A percentile compares a stretch with the other conserved stretches of the same genome.
Evolutionary conservation across 2,888 invertebrate species (phyloP).

Genomic region (Galerucella nymphaeae): DNA sequence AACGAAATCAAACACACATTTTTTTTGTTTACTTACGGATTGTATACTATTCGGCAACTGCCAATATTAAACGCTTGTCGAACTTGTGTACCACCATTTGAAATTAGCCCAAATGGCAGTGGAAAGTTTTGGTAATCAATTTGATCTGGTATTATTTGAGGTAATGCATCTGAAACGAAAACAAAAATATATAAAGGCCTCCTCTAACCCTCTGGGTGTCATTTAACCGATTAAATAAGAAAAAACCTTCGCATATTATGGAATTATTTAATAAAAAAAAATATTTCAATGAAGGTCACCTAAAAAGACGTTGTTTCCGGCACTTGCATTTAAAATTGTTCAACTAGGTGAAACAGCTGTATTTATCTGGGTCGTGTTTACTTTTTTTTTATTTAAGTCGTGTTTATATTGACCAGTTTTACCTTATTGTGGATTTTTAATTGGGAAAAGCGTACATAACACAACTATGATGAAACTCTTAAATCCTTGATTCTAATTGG

Average conservation of each 20-base stretch:
- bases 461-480: neutral
- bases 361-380: neutral
- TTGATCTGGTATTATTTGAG: constrained; percentile 42
- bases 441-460: neutral
- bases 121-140: constrained; percentile 40
- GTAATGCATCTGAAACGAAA: constrained; percentile 35
- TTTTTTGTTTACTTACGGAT: constrained; percentile 50
- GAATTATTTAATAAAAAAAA: too few species aligned
- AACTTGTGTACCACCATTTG: constrained; percentile 16
- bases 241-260: too few species aligned
- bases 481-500: neutral
- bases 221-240: too few species aligned
- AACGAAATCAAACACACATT: too few species aligned
- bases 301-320: neutral
- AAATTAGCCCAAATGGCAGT: constrained; percentile 25
- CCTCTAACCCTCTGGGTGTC: too few species aligned
- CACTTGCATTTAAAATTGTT: neutral
- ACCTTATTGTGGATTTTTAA: neutral
- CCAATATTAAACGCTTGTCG: constrained; percentile 49
- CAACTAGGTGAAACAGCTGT: neutral
- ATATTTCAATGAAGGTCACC: neutral
- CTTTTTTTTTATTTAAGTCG: neutral
- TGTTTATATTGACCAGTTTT: neutral
- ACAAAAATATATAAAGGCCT: neutral
- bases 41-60: constrained; percentile 53